Percentiles rank a stretch among this genome's conserved stretches.
Conservation (phyloP, 2,888 invertebrate genomes). For the Sphaerophoria rueppellii region DNA sequence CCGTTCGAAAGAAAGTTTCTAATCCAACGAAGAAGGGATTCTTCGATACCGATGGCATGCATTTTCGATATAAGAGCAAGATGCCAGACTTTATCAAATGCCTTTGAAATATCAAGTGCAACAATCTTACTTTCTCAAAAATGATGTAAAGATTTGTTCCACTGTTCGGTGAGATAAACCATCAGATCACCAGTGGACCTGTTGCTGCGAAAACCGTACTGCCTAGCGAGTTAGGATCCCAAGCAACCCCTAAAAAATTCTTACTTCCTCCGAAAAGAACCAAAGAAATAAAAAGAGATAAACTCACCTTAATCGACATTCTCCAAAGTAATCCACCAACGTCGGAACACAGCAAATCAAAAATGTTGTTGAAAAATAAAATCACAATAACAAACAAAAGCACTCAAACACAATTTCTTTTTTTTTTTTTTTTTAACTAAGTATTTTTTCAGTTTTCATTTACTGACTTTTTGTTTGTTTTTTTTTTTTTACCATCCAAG, state of each 20-base stretch:
- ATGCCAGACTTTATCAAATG: too few species aligned
- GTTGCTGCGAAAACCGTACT: too few species aligned
- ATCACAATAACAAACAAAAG: neutral
- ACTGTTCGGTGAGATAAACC: too few species aligned
- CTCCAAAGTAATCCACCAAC: conserved; percentile 21
- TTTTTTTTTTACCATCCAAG: conserved; percentile 8
- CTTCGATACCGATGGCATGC: too few species aligned
- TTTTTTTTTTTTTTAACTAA: neutral
- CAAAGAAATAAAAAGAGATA: neutral
- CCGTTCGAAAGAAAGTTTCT: too few species aligned
- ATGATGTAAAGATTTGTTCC: too few species aligned
- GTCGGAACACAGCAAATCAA: neutral
- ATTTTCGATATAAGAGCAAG: too few species aligned
- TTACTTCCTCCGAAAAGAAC: neutral
- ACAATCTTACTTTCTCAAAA: too few species aligned
- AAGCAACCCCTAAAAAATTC: neutral
- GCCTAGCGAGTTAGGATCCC: too few species aligned
- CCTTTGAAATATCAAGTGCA: too few species aligned
- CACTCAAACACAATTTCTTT: neutral
- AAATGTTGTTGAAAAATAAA: neutral
- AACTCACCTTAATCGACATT: conserved; percentile 18
- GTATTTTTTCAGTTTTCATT: conserved; percentile 7
- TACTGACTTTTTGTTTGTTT: neutral
- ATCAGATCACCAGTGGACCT: too few species aligned
- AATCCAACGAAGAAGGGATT: too few species aligned